A percentile compares a stretch with the other conserved stretches of the same genome.
These are phyloP conservation scores for Metacarcinus magister DNA, from an alignment of 2,888 invertebrate species.

Conservation along the genomic window DNA sequence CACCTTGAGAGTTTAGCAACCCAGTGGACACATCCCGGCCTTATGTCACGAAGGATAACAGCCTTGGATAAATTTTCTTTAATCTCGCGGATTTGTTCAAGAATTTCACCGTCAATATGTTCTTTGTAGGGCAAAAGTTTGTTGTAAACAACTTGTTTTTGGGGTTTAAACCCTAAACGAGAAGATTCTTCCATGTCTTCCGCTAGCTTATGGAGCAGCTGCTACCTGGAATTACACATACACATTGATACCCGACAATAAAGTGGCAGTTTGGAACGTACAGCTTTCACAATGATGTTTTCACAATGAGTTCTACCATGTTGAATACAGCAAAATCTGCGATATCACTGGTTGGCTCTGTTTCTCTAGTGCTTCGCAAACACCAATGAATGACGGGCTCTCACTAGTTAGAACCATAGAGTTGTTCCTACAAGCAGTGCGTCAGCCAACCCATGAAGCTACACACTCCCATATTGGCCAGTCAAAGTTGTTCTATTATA, in stretches of 20 bases:
- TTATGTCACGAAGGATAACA: conserved; percentile 91
- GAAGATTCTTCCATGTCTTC: conserved; percentile 45
- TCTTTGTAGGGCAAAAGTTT: conserved; percentile 91
- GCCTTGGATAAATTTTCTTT: conserved; percentile 92
- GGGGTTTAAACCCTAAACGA: conserved; percentile 89
- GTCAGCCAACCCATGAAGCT: background rate
- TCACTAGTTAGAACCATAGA: background rate
- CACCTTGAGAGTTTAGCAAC: conserved; percentile 88
- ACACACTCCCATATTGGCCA: background rate
- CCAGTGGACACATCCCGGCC: conserved; percentile 91
- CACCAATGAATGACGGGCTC: background rate
- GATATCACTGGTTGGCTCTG: background rate
- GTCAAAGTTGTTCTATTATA: background rate
- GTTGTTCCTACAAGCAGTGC: no score
- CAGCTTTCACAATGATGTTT: conserved; percentile 65
- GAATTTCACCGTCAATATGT: conserved; percentile 90
- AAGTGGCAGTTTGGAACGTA: background rate
- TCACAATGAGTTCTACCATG: conserved; percentile 62
- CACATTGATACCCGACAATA: background rate
- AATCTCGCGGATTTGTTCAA: conserved; percentile 89
- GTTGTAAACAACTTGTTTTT: conserved; percentile 90
- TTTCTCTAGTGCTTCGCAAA: background rate
- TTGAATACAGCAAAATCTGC: background rate
- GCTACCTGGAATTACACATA: background rate
- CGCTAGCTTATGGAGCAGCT: background rate